Conservation (phyloP, 2,113 vertebrate species). For the Mugil cephalus region DNA sequence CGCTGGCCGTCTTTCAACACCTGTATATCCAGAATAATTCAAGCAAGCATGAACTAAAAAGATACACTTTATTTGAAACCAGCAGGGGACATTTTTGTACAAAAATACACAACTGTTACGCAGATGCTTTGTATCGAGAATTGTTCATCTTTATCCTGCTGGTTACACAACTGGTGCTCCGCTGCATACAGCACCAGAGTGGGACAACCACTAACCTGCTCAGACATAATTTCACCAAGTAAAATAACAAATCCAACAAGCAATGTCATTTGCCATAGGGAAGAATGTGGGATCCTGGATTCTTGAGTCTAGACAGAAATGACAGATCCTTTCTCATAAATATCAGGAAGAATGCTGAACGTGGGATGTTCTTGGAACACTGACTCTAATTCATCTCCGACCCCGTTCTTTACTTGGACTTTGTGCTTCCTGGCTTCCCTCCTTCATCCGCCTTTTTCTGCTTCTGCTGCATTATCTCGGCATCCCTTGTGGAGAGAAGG, state of each 20-base stretch:
- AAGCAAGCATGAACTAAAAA: slow-evolving; percentile 78
- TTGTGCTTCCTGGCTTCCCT: slow-evolving; percentile 66
- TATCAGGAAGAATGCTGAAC: slow-evolving; percentile 68
- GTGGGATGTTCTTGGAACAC: slow-evolving; percentile 49
- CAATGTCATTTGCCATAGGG: slow-evolving; percentile 69
- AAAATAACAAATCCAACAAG: slow-evolving; percentile 72
- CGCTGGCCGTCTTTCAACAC: neutral
- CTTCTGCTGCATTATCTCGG: slow-evolving; percentile 96
- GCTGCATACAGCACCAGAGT: slow-evolving; percentile 64
- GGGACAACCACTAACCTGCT: slow-evolving; percentile 59
- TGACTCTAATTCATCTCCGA: slow-evolving; percentile 1
- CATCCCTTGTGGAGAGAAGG: slow-evolving; percentile 84
- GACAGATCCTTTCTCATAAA: slow-evolving; percentile 65
- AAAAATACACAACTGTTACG: slow-evolving; percentile 83
- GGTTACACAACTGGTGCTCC: slow-evolving; percentile 53
- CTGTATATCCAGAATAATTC: slow-evolving; percentile 38
- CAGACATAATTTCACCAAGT: slow-evolving; percentile 60
- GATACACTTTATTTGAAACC: slow-evolving; percentile 84
- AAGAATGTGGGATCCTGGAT: slow-evolving; percentile 73
- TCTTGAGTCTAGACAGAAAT: slow-evolving; percentile 69
- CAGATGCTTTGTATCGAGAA: slow-evolving; percentile 58
- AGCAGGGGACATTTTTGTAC: slow-evolving; percentile 77
- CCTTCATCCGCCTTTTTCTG: slow-evolving; percentile 90
- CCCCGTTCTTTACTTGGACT: slow-evolving; percentile 70
- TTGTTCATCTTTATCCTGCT: slow-evolving; percentile 64